A percentile compares a stretch with the other conserved stretches of the same genome.
These are phyloP conservation scores for Arrhamphus sclerolepis DNA, from an alignment of 2,797 vertebrate species.

Conservation along the genomic window DNA sequence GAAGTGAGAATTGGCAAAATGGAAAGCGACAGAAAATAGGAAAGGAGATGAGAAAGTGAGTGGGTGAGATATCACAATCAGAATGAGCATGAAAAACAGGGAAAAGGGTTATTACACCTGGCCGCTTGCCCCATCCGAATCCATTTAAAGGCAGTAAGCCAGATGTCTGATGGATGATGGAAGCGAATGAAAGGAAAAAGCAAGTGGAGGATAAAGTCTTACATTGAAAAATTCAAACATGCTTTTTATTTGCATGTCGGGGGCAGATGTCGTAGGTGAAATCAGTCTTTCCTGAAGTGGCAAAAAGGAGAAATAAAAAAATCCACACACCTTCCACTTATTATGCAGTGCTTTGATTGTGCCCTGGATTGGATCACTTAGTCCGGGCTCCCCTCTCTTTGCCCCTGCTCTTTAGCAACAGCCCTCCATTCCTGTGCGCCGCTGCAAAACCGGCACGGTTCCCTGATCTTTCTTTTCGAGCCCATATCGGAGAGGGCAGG, in stretches of 20 bases:
- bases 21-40: conserved; percentile 28
- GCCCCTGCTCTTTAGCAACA: conserved; percentile 1
- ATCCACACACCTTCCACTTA: conserved; percentile 16
- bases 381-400: conserved; percentile 13
- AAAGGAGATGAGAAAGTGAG: conserved; percentile 23
- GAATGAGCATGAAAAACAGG: conserved; percentile 18
- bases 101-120: conserved; percentile 40
- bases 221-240: conserved; percentile 24
- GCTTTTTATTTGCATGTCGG: conserved; percentile 13
- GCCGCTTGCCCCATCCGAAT: conserved; percentile 34
- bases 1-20: conserved; percentile 23
- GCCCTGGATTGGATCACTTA: conserved; percentile 32
- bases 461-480: conserved; percentile 15
- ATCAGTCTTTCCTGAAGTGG: conserved; percentile 18
- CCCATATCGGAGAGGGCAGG: not conserved
- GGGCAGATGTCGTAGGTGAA: conserved; percentile 31
- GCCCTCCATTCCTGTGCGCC: conserved; percentile 12
- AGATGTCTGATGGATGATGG: conserved; percentile 24
- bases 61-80: conserved; percentile 24
- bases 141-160: conserved; percentile 34
- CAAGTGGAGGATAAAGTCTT: conserved; percentile 2
- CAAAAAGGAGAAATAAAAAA: conserved; percentile 28
- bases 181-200: conserved; percentile 1
- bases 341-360: conserved; percentile 33
- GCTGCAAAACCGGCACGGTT: conserved; percentile 1